A percentile compares a stretch with the other conserved stretches of the same genome.
phyloP scores from a whole-genome alignment of 2,113 vertebrate species.

The Silurus glanis region DNA sequence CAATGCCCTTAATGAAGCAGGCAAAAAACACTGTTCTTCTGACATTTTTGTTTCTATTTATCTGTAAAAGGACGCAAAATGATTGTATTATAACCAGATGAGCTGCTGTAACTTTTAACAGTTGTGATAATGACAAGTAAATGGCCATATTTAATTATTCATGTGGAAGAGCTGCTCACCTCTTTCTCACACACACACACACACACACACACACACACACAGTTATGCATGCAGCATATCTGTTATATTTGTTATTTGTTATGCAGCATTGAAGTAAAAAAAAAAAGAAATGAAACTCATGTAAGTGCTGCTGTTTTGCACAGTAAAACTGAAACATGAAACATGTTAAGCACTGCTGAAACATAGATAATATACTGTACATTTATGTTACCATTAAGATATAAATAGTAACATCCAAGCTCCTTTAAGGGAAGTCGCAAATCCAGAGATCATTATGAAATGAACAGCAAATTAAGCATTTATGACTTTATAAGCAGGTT shows the following conservation, averaged over 20 bases:
- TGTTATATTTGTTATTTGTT: neutral
- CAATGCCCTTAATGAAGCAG: conserved; percentile 4
- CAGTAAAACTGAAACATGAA: neutral
- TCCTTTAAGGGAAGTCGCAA: neutral
- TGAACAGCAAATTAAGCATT: neutral
- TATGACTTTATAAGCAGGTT: neutral
- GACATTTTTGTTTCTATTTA: conserved; percentile 7
- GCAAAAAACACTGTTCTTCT: neutral
- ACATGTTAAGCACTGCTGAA: neutral
- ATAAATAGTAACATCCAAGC: neutral
- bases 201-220: conserved; percentile 22
- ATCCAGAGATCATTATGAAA: neutral
- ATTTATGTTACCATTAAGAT: neutral
- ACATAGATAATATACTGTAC: neutral
- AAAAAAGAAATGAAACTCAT: too few relatives aligned
- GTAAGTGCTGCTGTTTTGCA: neutral
- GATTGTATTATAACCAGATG: neutral
- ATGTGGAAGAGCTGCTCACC: neutral
- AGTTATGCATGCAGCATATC: neutral
- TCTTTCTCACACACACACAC: conserved; percentile 33
- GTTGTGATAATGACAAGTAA: conserved; percentile 35
- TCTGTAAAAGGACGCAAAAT: conserved; percentile 16
- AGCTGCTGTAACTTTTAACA: conserved; percentile 11
- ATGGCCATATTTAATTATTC: conserved; percentile 9
- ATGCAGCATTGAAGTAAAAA: neutral